phyloP scores from a whole-genome alignment of 2,888 invertebrate species.

The Bugulina stolonifera region DNA sequence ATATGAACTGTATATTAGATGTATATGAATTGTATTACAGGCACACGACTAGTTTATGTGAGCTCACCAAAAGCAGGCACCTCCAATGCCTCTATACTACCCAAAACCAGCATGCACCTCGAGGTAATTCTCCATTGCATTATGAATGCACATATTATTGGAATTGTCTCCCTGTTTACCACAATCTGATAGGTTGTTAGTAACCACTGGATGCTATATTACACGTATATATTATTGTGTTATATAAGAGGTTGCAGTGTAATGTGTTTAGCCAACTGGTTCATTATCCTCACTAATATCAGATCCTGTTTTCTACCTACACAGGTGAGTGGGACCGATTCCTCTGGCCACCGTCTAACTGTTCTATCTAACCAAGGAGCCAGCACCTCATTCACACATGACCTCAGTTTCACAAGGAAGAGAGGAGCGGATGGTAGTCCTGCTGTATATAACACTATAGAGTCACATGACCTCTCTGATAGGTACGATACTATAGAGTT shows the following conservation, averaged over 20 bases:
- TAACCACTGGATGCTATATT: too few species aligned
- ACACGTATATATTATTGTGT: too few species aligned
- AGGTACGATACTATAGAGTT: too few species aligned
- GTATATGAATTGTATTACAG: slow-evolving; percentile 6
- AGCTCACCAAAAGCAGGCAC: not conserved
- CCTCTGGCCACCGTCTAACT: not conserved
- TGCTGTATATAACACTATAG: not conserved
- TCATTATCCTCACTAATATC: too few species aligned
- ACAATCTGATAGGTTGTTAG: too few species aligned
- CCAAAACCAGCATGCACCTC: not conserved
- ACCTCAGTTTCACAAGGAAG: slow-evolving; percentile 1
- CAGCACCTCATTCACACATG: not conserved
- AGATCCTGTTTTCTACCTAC: not conserved
- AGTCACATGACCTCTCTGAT: not conserved
- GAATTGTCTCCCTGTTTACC: too few species aligned
- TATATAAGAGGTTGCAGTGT: too few species aligned
- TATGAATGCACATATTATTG: too few species aligned
- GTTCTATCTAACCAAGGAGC: not conserved
- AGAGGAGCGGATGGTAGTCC: not conserved
- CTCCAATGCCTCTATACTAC: not conserved
- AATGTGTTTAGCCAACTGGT: too few species aligned
- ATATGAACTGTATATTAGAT: not conserved
- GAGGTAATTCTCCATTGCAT: not conserved
- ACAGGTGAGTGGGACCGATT: not conserved
- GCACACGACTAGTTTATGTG: slow-evolving; percentile 2